phyloP scores from a whole-genome alignment of 2,888 invertebrate species.

The Himalopsyche japonica region DNA sequence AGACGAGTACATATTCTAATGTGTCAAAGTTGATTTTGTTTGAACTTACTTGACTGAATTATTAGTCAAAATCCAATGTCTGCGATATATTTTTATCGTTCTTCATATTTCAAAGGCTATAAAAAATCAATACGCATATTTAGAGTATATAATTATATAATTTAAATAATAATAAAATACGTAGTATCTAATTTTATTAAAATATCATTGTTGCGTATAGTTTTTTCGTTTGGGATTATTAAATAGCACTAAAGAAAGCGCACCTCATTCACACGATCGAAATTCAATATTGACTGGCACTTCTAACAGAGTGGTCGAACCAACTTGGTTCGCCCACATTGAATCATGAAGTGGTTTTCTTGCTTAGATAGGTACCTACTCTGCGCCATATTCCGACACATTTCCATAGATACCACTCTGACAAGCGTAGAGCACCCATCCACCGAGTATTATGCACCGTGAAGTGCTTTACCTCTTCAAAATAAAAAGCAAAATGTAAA shows the following conservation, averaged over 20 bases:
- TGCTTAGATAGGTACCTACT: neutral
- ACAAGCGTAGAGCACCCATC: constrained; percentile 13
- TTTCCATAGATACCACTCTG: constrained; percentile 35
- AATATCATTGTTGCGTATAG: no score
- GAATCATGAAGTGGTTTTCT: neutral
- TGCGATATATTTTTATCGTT: no score
- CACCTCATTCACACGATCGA: neutral
- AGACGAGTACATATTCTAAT: no score
- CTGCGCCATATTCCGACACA: neutral
- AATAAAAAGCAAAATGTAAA: constrained; percentile 41
- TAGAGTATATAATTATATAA: no score
- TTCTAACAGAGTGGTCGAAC: neutral
- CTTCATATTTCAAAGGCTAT: no score
- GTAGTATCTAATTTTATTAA: no score
- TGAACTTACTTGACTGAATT: no score
- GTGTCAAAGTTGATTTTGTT: no score
- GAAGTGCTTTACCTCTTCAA: constrained; percentile 34
- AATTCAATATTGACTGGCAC: neutral
- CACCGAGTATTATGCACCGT: constrained; percentile 34
- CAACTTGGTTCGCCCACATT: neutral
- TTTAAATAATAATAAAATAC: no score
- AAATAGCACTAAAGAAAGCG: neutral
- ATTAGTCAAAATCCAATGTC: no score
- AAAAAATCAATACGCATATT: no score
- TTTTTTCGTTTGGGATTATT: no score